Evolutionary conservation across 1,140 invertebrate species (phyloP).

Genomic region (Zaprionus nigranus): DNA sequence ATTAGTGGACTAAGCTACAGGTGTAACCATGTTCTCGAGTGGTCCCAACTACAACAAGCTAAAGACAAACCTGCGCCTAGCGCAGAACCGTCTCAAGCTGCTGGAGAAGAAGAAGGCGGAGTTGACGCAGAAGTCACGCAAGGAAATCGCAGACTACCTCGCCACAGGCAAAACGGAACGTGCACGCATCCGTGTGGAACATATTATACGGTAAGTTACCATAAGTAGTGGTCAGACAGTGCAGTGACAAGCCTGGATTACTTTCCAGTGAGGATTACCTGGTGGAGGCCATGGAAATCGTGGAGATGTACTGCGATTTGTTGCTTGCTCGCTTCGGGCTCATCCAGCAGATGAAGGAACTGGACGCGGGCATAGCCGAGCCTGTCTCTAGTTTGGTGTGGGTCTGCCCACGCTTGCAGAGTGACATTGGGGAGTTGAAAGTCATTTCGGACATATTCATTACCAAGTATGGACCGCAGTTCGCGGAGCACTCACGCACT

Average conservation of each 20-base stretch:
- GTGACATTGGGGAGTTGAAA: constrained; percentile 90
- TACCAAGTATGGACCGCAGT: constrained; percentile 97
- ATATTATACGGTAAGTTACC: constrained; percentile 92
- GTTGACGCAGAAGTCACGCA: constrained; percentile 96
- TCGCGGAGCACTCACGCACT: constrained; percentile 93
- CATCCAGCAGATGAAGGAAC: constrained; percentile 98
- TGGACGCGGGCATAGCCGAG: constrained; percentile 98
- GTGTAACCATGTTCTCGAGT: constrained; percentile 91
- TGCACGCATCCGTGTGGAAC: constrained; percentile 98
- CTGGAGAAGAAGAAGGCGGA: constrained; percentile 99
- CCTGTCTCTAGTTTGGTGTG: constrained; percentile 98
- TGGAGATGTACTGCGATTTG: constrained; percentile 99
- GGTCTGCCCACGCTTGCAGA: constrained; percentile 95
- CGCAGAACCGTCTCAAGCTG: constrained; percentile 96
- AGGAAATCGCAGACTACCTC: constrained; percentile 99
- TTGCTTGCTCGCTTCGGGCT: constrained; percentile 98
- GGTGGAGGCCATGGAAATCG: constrained; percentile 99
- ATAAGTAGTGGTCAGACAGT: background rate
- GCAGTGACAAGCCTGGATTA: background rate
- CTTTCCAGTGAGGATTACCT: constrained; percentile 96
- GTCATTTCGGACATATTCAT: constrained; percentile 95
- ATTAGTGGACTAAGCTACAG: constrained; percentile 11
- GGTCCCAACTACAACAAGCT: constrained; percentile 96
- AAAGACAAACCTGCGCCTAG: constrained; percentile 97
- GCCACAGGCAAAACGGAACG: constrained; percentile 94